Base-by-base conservation (phyloP, 1,140 invertebrate genomes). In the Araneus ventricosus region DNA sequence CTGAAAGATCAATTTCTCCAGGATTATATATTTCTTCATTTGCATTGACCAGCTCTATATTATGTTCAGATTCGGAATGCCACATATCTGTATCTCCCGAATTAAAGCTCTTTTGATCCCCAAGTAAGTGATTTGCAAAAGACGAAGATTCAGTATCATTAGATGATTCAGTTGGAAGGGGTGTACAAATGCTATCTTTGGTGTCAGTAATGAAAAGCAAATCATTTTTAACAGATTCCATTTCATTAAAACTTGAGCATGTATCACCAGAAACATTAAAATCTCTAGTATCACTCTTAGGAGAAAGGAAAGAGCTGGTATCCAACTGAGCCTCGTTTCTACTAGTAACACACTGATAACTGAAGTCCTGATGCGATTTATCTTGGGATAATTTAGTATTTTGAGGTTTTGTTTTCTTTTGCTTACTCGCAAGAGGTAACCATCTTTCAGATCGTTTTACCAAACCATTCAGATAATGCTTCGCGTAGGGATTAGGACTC, bases 401-500 rank as follows among this genome's bases (percentile, higher is more conserved):
- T 79, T 20, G 24, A 80, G 27, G 57, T 70, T 63, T 10, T 37
- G 24, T 34, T 88, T 88, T 88, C 24, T 63, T 82, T 27, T 85
- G 86, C n/a, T 89, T 89, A 39, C 24, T 63, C 30, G 61, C 41
- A 61, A 27, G n/a, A 82, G 87, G 59, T n/a, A 79, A 63, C 34
- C 41, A 92, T 24, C 93, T 70, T 30, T 92, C 85, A 10, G 85
- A 88, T 82, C 94, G n/a, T 85, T 85, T 86, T 27, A 52, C 52
- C 61, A 91, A 30, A 27, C 94, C 94, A 90, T 93, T 94, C 61
- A 94, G 67, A 39, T 94, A 94, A 82, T 90, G 92, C 57, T 94
- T 94, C 5, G 94, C 94, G 94, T 94, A 94, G 22, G 94, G 94
- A 93, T 94, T 94, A 37, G 92, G 89, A n/a, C n/a, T 41, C n/a